Evolutionary conservation across 2,113 vertebrate species (phyloP), one percentile per base, ranked within the genome.

Genomic region (Sturnus vulgaris): DNA sequence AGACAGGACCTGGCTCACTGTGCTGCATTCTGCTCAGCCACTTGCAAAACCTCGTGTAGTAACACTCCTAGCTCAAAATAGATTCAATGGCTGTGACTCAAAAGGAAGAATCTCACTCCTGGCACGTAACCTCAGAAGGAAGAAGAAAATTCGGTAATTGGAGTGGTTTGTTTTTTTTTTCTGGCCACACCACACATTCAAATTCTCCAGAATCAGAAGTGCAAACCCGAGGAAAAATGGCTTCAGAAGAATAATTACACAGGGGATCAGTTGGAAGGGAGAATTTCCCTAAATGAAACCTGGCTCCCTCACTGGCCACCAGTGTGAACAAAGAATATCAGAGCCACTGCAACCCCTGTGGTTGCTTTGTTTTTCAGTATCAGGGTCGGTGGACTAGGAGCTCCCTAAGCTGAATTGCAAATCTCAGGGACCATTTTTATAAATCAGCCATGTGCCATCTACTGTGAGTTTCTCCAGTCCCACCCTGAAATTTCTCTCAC

Each of bases 321-420:
- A 57, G 49, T 24, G 27, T 31, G 7, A 66, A 20, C 10, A 52
- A 64, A 76, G 40, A 20, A 5, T 33, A 25, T 56, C 37, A 68
- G 40, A 79, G 18, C 7, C 8, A 35, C 40, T 64, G 35, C 18
- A 82, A 94, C 19, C 21, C 5, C 18, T 52, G 1, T 9, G 53
- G 15, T 6, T 14, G 55, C 22, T 60, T 44, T 72, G 27, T 61
- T 15, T 49, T 57, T 9, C 17, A 28, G 12, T 27, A 6, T 39
- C 22, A 17, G 9, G 3, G 35, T 46, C 64, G 49, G 35, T 11
- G 21, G 14, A 52, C 44, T 47, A 76, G n/a, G 31, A 64, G 12
- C 5, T 82, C 77, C 53, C 40, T 11, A 56, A 49, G 0, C 0
- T 49, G 46, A 47, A 59, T 1, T 3, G 15, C 40, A 39, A 4